These are phyloP conservation scores for Latrodectus hesperus DNA, from an alignment of 2,888 invertebrate genomes.

Conservation along the genomic window DNA sequence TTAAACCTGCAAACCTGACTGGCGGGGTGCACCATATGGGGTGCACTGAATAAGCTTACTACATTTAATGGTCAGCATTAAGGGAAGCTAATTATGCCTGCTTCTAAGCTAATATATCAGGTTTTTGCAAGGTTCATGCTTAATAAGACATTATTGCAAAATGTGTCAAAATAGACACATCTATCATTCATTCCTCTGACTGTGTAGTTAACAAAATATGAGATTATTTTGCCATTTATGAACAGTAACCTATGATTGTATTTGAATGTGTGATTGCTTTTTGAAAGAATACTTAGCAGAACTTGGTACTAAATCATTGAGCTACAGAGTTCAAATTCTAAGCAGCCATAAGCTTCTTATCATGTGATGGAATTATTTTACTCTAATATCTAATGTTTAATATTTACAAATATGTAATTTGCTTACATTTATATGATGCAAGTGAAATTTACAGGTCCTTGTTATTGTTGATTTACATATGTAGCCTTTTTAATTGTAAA, in stretches of 20 bases:
- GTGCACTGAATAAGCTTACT: conserved; percentile 66
- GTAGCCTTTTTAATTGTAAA: too few relatives aligned
- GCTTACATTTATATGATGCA: too few relatives aligned
- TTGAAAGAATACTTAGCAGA: not conserved
- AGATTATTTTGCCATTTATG: conserved; percentile 59
- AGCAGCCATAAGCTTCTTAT: not conserved
- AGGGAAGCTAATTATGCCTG: not conserved
- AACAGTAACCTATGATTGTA: not conserved
- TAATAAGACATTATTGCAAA: not conserved
- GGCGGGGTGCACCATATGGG: conserved; percentile 70
- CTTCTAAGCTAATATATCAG: conserved; percentile 7
- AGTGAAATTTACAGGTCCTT: too few relatives aligned
- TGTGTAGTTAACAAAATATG: conserved; percentile 14
- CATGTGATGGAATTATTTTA: not conserved
- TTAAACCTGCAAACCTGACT: conserved; percentile 70
- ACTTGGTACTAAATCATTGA: not conserved
- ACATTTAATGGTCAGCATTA: conserved; percentile 50
- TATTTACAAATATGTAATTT: not conserved
- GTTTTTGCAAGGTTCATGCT: conserved; percentile 26
- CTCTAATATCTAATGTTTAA: not conserved
- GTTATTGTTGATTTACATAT: too few relatives aligned
- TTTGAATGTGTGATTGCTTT: not conserved
- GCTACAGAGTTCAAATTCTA: not conserved
- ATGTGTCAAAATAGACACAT: conserved; percentile 1
- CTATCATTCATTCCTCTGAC: conserved; percentile 37